Conservation (phyloP, 2,113 vertebrate genomes). For the Thymallus thymallus region DNA sequence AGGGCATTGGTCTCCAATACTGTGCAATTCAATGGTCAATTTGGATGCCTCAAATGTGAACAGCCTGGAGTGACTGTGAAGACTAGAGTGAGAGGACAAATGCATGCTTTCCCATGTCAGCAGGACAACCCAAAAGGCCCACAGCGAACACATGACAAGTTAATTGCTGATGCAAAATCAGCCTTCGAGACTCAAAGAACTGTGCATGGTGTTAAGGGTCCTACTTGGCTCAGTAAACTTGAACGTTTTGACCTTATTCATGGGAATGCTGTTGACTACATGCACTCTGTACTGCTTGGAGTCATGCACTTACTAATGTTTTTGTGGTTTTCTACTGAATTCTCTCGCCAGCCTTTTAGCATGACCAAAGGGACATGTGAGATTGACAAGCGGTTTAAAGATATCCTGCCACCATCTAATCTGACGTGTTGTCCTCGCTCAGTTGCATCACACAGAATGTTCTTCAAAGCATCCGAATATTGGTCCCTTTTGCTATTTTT, state of each 20-base stretch:
- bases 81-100: neutral
- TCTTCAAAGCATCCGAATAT: too few relatives aligned
- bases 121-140: neutral
- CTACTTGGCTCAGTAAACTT: slow-evolving; percentile 5
- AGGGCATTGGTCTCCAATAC: too few relatives aligned
- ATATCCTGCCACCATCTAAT: too few relatives aligned
- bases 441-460: too few relatives aligned
- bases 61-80: too few relatives aligned
- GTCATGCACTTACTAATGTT: slow-evolving; percentile 3
- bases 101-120: slow-evolving; percentile 1
- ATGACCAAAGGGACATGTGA: neutral
- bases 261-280: neutral
- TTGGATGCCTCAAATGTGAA: too few relatives aligned
- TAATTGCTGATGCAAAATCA: neutral
- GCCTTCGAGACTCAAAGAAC: neutral
- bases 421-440: too few relatives aligned
- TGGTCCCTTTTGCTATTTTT: too few relatives aligned
- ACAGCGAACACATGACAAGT: neutral
- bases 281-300: slow-evolving; percentile 4
- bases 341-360: slow-evolving; percentile 1
- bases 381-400: slow-evolving; percentile 14
- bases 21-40: too few relatives aligned
- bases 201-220: neutral
- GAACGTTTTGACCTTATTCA: neutral
- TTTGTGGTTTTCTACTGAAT: neutral